A percentile compares a stretch with the other conserved stretches of the same genome.
Conservation (phyloP, 2,113 vertebrate species). For the Epinephelus moara region DNA sequence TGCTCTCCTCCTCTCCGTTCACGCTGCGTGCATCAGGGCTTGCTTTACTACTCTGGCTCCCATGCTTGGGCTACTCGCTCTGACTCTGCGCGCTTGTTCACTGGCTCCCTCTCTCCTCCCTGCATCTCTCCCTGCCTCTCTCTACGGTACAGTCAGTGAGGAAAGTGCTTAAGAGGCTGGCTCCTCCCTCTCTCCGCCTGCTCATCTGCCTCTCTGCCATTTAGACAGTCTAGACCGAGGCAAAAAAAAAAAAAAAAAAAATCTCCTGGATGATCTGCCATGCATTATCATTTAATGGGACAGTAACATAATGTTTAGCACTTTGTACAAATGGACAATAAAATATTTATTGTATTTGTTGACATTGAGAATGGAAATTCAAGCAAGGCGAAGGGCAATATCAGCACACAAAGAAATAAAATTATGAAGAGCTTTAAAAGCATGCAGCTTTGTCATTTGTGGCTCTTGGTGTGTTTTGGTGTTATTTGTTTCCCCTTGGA, state of each 20-base stretch:
- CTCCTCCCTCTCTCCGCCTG: slow-evolving; percentile 50
- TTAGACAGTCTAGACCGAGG: background rate
- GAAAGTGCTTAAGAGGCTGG: slow-evolving; percentile 51
- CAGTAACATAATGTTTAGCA: background rate
- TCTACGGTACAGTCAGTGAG: slow-evolving; percentile 31
- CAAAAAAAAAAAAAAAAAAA: background rate
- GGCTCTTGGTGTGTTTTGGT: background rate
- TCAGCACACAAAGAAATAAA: background rate
- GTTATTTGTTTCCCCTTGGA: too few species aligned
- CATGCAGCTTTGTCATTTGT: background rate
- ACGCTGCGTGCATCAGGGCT: slow-evolving; percentile 45
- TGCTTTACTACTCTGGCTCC: slow-evolving; percentile 25
- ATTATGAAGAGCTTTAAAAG: background rate
- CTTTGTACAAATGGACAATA: slow-evolving; percentile 12
- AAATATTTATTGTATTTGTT: background rate
- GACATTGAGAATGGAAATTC: background rate
- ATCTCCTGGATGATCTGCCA: background rate
- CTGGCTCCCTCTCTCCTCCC: slow-evolving; percentile 33
- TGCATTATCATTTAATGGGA: background rate
- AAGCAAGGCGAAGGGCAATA: too few species aligned
- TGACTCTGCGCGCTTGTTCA: slow-evolving; percentile 18
- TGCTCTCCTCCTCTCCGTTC: background rate
- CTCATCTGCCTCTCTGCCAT: background rate
- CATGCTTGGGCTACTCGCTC: slow-evolving; percentile 19
- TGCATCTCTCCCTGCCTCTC: slow-evolving; percentile 3